These are phyloP conservation scores for Polyommatus icarus DNA, from an alignment of 2,888 invertebrate genomes.

Conservation along the genomic window DNA sequence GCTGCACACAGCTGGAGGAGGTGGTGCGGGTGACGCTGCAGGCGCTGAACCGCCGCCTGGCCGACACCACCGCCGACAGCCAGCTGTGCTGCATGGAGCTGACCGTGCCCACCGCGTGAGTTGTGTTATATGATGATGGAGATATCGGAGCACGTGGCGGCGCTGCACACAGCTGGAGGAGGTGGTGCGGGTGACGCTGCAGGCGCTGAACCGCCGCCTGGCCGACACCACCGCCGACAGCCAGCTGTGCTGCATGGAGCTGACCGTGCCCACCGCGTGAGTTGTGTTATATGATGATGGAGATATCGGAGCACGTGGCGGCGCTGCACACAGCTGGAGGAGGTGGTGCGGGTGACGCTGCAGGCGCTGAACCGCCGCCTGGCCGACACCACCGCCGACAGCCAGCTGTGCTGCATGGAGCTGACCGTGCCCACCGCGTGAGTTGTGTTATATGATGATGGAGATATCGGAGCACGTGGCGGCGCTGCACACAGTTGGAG, in stretches of 20 bases:
- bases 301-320: constrained; percentile 89
- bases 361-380: constrained; percentile 52
- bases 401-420: constrained; percentile 89
- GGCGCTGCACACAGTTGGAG: constrained; percentile 90
- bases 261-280: constrained; percentile 93
- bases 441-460: constrained; percentile 81
- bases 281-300: constrained; percentile 81
- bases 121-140: constrained; percentile 82
- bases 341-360: constrained; percentile 90
- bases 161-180: constrained; percentile 92
- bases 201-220: constrained; percentile 49
- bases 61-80: constrained; percentile 80
- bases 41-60: constrained; percentile 43
- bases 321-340: constrained; percentile 91
- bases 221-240: constrained; percentile 80
- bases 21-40: constrained; percentile 89
- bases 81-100: constrained; percentile 90
- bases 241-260: constrained; percentile 88
- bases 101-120: constrained; percentile 92
- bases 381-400: constrained; percentile 77
- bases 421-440: constrained; percentile 92
- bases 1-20: constrained; percentile 91
- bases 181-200: constrained; percentile 88
- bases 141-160: constrained; percentile 89
- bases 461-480: constrained; percentile 91